These are phyloP conservation scores for Peromyscus nudipes DNA, from an alignment of 2,797 vertebrate species.

Conservation along the genomic window DNA sequence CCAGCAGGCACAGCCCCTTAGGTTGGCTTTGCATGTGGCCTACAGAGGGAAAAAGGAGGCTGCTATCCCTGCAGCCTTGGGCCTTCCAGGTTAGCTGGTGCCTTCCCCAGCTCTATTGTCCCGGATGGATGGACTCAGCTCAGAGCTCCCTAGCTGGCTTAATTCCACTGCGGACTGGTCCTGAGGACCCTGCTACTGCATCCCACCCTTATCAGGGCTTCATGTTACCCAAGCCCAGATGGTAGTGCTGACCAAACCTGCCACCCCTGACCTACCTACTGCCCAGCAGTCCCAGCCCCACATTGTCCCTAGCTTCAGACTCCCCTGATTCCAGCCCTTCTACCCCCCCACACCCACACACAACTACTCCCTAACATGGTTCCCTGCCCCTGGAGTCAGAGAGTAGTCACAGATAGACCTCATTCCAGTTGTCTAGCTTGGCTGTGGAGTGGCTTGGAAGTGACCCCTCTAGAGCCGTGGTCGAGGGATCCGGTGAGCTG, in stretches of 20 bases:
- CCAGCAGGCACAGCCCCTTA: not conserved
- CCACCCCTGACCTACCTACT: not conserved
- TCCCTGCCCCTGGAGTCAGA: not conserved
- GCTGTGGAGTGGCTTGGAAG: not conserved
- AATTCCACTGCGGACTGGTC: not conserved
- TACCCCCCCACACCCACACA: too few species aligned
- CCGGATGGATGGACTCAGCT: fast-evolving
- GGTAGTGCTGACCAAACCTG: too few species aligned
- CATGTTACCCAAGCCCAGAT: fast-evolving
- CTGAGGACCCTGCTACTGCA: not conserved
- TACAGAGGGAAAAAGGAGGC: not conserved
- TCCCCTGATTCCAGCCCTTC: not conserved
- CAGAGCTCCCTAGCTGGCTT: not conserved
- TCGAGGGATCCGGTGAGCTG: fast-evolving
- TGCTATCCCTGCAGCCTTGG: too few species aligned
- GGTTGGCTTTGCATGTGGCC: not conserved
- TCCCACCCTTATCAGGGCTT: not conserved
- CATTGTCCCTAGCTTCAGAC: fast-evolving
- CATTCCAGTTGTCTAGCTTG: not conserved
- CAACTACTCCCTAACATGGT: not conserved
- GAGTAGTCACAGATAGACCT: not conserved
- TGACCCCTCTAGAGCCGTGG: too few species aligned
- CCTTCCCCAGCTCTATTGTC: not conserved
- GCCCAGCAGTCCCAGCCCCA: too few species aligned
- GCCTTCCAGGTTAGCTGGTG: not conserved